These are phyloP conservation scores for Muscicapa comitata DNA, from an alignment of 2,797 vertebrate species.

Conservation along the genomic window DNA sequence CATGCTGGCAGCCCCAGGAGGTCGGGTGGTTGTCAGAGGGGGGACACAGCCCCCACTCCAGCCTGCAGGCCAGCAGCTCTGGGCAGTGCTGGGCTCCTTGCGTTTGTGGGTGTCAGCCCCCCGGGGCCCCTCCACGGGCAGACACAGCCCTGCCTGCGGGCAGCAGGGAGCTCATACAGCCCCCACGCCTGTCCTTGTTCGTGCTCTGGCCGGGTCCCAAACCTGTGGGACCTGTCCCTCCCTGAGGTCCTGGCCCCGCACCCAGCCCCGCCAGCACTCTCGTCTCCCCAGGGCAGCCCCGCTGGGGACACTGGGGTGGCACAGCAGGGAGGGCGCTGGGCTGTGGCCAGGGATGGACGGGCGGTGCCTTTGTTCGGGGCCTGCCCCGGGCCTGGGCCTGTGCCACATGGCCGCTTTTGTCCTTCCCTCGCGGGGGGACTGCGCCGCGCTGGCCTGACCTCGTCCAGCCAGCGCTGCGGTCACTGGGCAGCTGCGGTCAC, in stretches of 20 bases:
- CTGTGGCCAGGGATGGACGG: not conserved
- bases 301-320: not conserved
- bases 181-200: not conserved
- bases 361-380: not conserved
- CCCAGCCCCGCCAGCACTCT: not conserved
- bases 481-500: not conserved
- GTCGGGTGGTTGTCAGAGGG: fast-evolving
- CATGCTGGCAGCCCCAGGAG: not conserved
- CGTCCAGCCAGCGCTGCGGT: not conserved
- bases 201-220: not conserved
- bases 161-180: not conserved
- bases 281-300: not conserved
- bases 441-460: not conserved
- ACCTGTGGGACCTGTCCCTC: fast-evolving
- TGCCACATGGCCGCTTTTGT: not conserved
- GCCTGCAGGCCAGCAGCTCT: not conserved
- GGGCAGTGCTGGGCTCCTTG: fast-evolving
- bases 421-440: not conserved
- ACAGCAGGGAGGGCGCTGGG: not conserved
- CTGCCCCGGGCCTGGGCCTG: not conserved
- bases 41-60: not conserved
- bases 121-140: fast-evolving
- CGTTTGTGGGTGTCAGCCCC: not conserved
- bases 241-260: not conserved
- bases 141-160: fast-evolving